A percentile compares a stretch with the other conserved stretches of the same genome.
These are phyloP conservation scores for Parapsyche elsis DNA, from an alignment of 1,140 invertebrate genomes.

Conservation along the genomic window DNA sequence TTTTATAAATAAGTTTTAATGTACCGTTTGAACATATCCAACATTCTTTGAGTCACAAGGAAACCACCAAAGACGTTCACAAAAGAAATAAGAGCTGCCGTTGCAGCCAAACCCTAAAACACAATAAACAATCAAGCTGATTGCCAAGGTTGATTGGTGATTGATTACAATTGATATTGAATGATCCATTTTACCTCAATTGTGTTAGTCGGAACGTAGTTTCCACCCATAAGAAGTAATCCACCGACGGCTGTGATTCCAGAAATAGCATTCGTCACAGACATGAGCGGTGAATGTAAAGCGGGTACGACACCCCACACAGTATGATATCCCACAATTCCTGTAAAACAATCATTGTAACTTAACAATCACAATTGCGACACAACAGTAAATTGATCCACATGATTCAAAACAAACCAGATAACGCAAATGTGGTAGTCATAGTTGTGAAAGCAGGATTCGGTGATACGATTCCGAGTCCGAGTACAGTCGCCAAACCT, in stretches of 20 bases:
- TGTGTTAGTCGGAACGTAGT: constrained; percentile 73
- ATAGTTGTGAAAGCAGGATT: constrained; percentile 88
- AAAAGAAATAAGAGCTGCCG: constrained; percentile 88
- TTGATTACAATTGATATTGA: neutral
- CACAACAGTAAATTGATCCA: neutral
- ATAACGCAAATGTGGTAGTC: constrained; percentile 85
- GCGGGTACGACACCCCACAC: constrained; percentile 94
- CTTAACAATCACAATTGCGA: neutral
- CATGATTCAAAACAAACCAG: constrained; percentile 68
- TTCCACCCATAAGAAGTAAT: constrained; percentile 83
- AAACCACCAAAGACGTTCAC: constrained; percentile 94
- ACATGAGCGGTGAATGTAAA: constrained; percentile 92
- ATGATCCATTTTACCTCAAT: constrained; percentile 60
- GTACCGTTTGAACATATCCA: constrained; percentile 92
- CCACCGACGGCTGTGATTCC: constrained; percentile 92
- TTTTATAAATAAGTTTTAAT: constrained; percentile 6
- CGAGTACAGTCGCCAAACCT: constrained; percentile 77
- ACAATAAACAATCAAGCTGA: constrained; percentile 34
- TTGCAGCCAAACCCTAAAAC: constrained; percentile 75
- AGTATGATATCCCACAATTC: constrained; percentile 90
- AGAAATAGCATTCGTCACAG: constrained; percentile 92
- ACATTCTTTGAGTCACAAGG: constrained; percentile 89
- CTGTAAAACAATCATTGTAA: constrained; percentile 63
- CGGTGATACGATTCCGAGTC: constrained; percentile 80
- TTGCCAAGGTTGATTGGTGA: neutral